Conservation (phyloP, 2,113 vertebrate genomes). For the Cyanoderma ruficeps region DNA sequence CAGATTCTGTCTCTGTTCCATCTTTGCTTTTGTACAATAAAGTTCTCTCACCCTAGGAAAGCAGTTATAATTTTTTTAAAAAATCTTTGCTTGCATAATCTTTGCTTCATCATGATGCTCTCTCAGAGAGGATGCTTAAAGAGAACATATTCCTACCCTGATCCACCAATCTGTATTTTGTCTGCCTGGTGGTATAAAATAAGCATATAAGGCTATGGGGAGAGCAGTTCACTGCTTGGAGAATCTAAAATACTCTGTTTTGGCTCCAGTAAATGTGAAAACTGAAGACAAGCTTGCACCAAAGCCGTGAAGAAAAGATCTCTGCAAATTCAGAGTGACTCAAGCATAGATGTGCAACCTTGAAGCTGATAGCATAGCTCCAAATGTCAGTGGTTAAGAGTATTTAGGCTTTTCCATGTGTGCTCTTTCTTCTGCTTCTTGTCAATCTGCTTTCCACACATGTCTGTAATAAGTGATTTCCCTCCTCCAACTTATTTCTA, state of each 20-base stretch:
- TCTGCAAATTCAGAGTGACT: neutral
- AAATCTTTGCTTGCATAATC: neutral
- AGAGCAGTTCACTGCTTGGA: neutral
- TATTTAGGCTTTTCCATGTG: conserved; percentile 8
- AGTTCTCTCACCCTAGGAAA: neutral
- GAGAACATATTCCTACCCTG: neutral
- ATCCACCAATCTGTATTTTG: neutral
- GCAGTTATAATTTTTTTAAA: neutral
- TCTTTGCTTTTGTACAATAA: neutral
- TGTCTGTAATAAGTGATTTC: conserved; percentile 6
- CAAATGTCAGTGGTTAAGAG: neutral
- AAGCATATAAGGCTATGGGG: neutral
- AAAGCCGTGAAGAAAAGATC: neutral
- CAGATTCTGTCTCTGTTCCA: neutral
- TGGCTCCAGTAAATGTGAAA: conserved; percentile 1
- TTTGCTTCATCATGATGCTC: neutral
- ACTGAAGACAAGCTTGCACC: neutral
- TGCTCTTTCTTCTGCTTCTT: neutral
- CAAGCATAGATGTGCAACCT: neutral
- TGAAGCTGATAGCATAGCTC: neutral
- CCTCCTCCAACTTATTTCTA: conserved; percentile 11
- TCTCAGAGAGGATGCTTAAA: neutral
- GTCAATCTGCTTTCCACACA: conserved; percentile 22
- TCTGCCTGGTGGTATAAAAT: neutral
- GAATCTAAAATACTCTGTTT: neutral